Evolutionary conservation across 2,888 invertebrate species (phyloP), one percentile per base, ranked within the genome.

Genomic region (Ormyrus rosae): DNA sequence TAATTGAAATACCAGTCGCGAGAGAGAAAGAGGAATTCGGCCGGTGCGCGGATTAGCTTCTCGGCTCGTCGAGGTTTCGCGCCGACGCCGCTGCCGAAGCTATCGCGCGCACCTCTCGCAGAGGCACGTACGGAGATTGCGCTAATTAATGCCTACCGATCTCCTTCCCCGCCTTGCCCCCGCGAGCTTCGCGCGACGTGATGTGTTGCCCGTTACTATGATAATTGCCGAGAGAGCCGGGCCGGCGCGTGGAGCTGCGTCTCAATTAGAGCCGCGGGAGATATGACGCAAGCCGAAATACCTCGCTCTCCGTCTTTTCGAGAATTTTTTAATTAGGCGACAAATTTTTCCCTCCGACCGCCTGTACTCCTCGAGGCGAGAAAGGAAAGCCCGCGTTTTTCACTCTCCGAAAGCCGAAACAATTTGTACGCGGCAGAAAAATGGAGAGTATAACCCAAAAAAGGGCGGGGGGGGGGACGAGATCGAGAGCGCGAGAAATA

Each of bases 51-150:
- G 73, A 74, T 72, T 69, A 72, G 19, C 67, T 9, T 45, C 51
- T 10, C 13, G 13, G 55, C 58, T 55, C 69, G 10, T 50, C 51
- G 68, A 73, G 78, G 81, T 77, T 80, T 81, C 71, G 63, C 70
- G 55, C 58, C 67, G 60, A 68, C 13, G 51, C 34, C 51, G 56
- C 50, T 56, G 19, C 34, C 34, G 34, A 34, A 34, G 34, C 34
- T 34, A 34, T 34, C 34, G 34, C 34, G 34, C 34, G 34, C 34
- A 13, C 67, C 55, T 58, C 63, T 34, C 48, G 9, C 48, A 83
- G 83, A 86, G 56, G 55, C 89, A 88, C 88, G 87, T 87, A 87
- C 86, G 78, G 84, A 88, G 88, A 89, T 89, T 89, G 87, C 83
- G 82, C 85, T 89, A 89, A 89, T 89, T 88, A 89, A 89, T 89